These are phyloP conservation scores for Genyomyrus donnyi DNA, from an alignment of 2,113 vertebrate species.

Conservation along the genomic window DNA sequence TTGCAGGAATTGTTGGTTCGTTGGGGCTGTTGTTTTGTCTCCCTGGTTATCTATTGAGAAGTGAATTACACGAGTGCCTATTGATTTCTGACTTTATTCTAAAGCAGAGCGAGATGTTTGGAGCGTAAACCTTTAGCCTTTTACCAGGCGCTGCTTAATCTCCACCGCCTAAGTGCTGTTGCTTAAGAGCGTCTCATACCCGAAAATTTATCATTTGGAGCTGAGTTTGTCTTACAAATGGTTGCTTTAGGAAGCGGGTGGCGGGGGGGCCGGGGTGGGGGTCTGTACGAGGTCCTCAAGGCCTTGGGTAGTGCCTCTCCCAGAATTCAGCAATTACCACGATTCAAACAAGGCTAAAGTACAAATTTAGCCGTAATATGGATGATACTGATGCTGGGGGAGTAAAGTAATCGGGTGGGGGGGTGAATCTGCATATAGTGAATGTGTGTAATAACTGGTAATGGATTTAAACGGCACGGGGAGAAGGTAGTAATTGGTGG, in stretches of 20 bases:
- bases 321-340: not conserved
- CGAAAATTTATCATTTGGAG: conserved; percentile 11
- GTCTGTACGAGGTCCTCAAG: not conserved
- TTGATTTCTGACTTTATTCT: conserved; percentile 55
- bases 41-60: conserved; percentile 45
- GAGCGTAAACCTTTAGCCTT: conserved; percentile 48
- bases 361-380: conserved; percentile 39
- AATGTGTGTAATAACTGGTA: conserved; percentile 41
- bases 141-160: conserved; percentile 36
- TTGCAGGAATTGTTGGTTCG: not conserved
- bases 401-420: conserved; percentile 23
- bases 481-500: conserved; percentile 31
- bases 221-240: conserved; percentile 9
- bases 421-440: conserved; percentile 38
- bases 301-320: not conserved
- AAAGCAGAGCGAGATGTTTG: conserved; percentile 38
- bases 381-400: conserved; percentile 26
- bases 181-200: conserved; percentile 38
- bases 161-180: conserved; percentile 44
- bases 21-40: not conserved
- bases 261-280: not conserved
- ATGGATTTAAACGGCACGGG: conserved; percentile 45
- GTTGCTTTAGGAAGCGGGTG: not conserved
- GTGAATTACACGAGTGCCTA: conserved; percentile 51
- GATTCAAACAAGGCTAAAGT: conserved; percentile 36